Evolutionary conservation across 1,140 invertebrate species (phyloP), one percentile per base, ranked within the genome.

Genomic region (Colletes gigas): DNA sequence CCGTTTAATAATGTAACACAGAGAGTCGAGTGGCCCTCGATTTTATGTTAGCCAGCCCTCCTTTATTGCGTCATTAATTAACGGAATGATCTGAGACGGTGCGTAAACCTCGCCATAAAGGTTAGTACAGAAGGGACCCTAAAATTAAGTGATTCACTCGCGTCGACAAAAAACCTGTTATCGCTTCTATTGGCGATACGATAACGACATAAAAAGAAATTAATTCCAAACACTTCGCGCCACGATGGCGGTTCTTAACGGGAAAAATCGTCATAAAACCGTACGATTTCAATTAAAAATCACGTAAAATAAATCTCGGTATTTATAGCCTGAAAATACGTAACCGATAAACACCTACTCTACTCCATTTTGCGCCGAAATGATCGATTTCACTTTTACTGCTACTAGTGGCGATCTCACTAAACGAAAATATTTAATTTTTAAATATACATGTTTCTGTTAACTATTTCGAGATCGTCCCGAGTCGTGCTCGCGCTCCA

Each of bases 21-120:
- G 39, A 19, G 57, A 78, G 47, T 72, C 39, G 68, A 72, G 69
- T 54, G 50, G 54, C 54, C 52, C 72, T 66, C 78, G 78, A 75
- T 80, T 80, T 80, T 80, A 80, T 67, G 55, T 21, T 41, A 44
- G 71, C 54, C 62, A 21, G 14, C 62, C 75, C 62, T 75, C 63
- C 65, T 75, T 68, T 80, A 74, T 74, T 79, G 54, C 71, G 47
- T 74, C 78, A 74, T 80, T 80, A 80, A 80, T 80, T 74, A 74
- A 67, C 63, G 15, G 78, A 80, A 80, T 80, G 55, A 80, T 75
- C 63, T n/a, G 54, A 75, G 72, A 59, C 63, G 47, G 44, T 74
- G 78, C 78, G 71, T 74, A 80, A 80, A 80, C 44, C 72, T 75
- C 54, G 63, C 41, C 47, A 54, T 80, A 80, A 80, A 80, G 54